Conservation (phyloP, 2,113 vertebrate genomes). For the Pseudonaja textilis region DNA sequence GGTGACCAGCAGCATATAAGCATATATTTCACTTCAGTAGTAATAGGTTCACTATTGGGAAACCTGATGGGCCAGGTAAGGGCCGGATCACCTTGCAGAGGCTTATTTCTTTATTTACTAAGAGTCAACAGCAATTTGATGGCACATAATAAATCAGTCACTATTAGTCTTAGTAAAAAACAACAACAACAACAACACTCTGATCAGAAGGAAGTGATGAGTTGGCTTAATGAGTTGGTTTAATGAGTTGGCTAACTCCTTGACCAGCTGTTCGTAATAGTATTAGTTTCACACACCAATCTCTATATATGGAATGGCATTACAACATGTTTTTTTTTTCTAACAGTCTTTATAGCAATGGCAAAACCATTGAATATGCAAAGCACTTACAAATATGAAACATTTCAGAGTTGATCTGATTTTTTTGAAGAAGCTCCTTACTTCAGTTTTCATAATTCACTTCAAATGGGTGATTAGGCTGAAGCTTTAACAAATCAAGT, state of each 20-base stretch:
- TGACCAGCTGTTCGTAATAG: background rate
- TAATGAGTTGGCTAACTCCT: background rate
- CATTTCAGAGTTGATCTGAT: background rate
- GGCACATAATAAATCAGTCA: background rate
- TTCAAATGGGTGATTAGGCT: background rate
- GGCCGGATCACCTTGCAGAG: background rate
- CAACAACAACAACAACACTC: background rate
- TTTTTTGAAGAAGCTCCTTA: background rate
- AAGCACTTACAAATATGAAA: background rate
- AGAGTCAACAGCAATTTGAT: background rate
- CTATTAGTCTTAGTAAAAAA: background rate
- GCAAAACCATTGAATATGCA: background rate
- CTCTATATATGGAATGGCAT: background rate
- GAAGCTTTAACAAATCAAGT: background rate
- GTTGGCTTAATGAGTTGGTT: background rate
- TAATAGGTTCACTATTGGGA: background rate
- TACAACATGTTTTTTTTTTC: background rate
- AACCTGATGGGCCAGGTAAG: background rate
- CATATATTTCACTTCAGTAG: background rate
- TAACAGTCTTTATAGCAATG: background rate
- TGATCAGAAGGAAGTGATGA: background rate
- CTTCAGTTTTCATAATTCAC: background rate
- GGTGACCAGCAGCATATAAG: background rate
- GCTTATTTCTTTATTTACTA: background rate
- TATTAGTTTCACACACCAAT: background rate